Percentiles rank a stretch among this genome's conserved stretches.
phyloP scores from a whole-genome alignment of 1,140 invertebrate species.

The Atta texana region DNA sequence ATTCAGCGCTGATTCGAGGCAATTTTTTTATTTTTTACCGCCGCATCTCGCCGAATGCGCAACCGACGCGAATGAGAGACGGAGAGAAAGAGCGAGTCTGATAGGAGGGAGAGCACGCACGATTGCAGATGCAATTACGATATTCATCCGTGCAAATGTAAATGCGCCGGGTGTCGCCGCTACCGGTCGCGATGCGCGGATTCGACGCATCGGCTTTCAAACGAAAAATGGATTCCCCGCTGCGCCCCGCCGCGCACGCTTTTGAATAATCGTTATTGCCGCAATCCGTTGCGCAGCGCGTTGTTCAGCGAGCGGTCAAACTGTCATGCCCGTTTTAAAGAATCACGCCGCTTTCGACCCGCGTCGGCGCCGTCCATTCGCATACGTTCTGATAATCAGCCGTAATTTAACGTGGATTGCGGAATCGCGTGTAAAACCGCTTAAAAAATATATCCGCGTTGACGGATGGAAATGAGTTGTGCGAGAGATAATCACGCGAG shows the following conservation, averaged over 20 bases:
- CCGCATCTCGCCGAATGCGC: too few species aligned
- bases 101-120: neutral
- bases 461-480: constrained; percentile 26
- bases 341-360: constrained; percentile 32
- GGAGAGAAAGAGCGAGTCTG: neutral
- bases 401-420: constrained; percentile 36
- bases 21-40: constrained; percentile 19
- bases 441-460: constrained; percentile 31
- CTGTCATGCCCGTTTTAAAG: constrained; percentile 50
- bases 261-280: constrained; percentile 62
- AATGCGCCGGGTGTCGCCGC: constrained; percentile 42
- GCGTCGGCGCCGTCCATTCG: neutral
- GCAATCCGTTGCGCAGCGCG: constrained; percentile 23
- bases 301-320: constrained; percentile 15
- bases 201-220: constrained; percentile 40
- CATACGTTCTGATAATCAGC: constrained; percentile 37
- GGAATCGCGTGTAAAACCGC: constrained; percentile 18
- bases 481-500: neutral
- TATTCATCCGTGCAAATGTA: constrained; percentile 67
- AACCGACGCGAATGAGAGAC: neutral
- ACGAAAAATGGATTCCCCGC: constrained; percentile 56
- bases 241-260: constrained; percentile 13
- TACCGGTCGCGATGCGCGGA: neutral
- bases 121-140: constrained; percentile 69
- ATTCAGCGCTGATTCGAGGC: constrained; percentile 29